phyloP scores from a whole-genome alignment of 92 coral and sea anemone genomes.

The Pocillopora grandis region DNA sequence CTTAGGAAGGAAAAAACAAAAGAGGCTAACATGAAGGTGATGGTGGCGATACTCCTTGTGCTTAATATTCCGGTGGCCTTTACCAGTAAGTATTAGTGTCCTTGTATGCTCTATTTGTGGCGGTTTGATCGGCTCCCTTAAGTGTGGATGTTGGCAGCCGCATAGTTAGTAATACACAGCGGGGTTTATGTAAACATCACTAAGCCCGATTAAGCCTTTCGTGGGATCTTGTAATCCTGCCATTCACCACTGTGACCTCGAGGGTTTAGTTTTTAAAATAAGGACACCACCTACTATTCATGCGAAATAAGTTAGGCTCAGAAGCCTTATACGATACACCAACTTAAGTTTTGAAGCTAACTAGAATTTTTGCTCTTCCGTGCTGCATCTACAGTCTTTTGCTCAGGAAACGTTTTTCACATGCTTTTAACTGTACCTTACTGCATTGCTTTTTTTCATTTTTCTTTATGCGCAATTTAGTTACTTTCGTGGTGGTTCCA shows the following conservation, averaged over 20 bases:
- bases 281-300: background rate
- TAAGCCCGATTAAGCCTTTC: background rate
- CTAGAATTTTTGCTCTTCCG: too few species aligned
- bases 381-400: too few species aligned
- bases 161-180: conserved; percentile 8
- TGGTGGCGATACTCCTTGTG: background rate
- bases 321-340: too few species aligned
- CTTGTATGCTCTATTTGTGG: background rate
- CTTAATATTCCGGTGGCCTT: conserved; percentile 7
- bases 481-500: too few species aligned
- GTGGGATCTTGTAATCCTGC: conserved; percentile 4
- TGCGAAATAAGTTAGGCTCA: too few species aligned
- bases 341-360: too few species aligned
- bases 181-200: conserved; percentile 24
- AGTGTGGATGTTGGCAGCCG: conserved; percentile 4
- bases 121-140: background rate
- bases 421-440: too few species aligned
- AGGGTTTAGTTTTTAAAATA: background rate
- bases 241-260: background rate
- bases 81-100: conserved; percentile 6
- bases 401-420: too few species aligned
- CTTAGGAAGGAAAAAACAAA: background rate
- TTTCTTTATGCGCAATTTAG: too few species aligned
- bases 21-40: conserved; percentile 1
- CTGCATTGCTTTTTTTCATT: too few species aligned